phyloP scores from a whole-genome alignment of 2,888 invertebrate genomes.

The Conchocele bisecta region DNA sequence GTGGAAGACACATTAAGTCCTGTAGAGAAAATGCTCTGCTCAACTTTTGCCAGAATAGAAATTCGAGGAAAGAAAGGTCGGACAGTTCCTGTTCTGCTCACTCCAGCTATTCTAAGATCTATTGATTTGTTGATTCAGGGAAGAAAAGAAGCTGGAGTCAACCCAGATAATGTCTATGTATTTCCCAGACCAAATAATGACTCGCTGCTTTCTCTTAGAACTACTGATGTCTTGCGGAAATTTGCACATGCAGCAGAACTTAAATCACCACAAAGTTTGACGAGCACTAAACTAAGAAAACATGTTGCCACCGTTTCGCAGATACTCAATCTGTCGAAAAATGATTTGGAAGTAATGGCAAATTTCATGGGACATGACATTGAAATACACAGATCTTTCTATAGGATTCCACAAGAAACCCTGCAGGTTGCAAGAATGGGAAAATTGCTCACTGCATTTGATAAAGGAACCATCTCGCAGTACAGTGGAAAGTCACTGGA shows the following conservation, averaged over 20 bases:
- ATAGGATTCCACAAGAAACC: conserved; percentile 11
- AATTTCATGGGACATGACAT: conserved; percentile 5
- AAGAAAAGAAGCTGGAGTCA: conserved; percentile 29
- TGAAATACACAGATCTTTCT: conserved; percentile 10
- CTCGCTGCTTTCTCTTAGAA: conserved; percentile 28
- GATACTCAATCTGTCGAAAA: conserved; percentile 15
- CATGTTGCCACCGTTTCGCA: conserved; percentile 22
- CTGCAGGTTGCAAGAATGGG: conserved; percentile 19
- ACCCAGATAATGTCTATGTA: conserved; percentile 36
- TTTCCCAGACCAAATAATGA: conserved; percentile 39
- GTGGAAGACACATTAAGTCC: background rate
- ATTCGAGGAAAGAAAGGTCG: conserved; percentile 33
- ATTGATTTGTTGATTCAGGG: conserved; percentile 41
- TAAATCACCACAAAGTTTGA: conserved; percentile 10
- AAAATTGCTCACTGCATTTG: conserved; percentile 22
- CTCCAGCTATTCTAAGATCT: conserved; percentile 5
- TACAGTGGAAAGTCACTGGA: conserved; percentile 18
- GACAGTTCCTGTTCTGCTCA: conserved; percentile 27
- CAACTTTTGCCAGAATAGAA: conserved; percentile 29
- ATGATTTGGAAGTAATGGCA: conserved; percentile 8
- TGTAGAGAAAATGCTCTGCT: background rate
- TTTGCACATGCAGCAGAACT: conserved; percentile 13
- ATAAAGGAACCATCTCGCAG: conserved; percentile 16
- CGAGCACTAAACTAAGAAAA: conserved; percentile 27
- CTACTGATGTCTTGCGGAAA: conserved; percentile 14